Percentiles rank a stretch among this genome's conserved stretches.
phyloP scores from a whole-genome alignment of 2,113 vertebrate genomes.

The Pyrgilauda ruficollis region DNA sequence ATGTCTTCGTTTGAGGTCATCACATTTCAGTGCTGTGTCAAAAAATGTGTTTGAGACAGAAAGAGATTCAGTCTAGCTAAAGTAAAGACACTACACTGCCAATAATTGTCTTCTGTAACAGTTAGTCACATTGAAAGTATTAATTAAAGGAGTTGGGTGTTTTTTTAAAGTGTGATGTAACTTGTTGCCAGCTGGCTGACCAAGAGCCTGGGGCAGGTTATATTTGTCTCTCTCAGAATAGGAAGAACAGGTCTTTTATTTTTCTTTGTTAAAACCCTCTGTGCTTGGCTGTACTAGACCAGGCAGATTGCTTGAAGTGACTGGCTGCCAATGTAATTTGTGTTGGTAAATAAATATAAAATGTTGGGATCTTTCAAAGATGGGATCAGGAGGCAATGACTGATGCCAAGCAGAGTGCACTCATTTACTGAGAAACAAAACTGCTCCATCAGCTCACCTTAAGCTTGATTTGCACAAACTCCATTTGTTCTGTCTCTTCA shows the following conservation, averaged over 20 bases:
- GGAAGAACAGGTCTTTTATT: conserved; percentile 23
- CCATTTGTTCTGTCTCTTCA: neutral
- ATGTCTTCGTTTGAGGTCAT: conserved; percentile 13
- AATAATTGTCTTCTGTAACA: conserved; percentile 2
- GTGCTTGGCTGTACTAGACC: conserved; percentile 26
- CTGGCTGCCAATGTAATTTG: conserved; percentile 52
- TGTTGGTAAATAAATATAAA: conserved; percentile 63
- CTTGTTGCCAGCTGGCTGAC: conserved; percentile 14
- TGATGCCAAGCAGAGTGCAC: neutral
- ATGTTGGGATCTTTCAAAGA: conserved; percentile 42
- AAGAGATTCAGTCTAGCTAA: neutral
- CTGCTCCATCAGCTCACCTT: conserved; percentile 20
- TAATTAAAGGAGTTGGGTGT: neutral
- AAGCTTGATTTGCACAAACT: conserved; percentile 34
- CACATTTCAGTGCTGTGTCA: neutral
- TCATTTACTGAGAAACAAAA: conserved; percentile 42
- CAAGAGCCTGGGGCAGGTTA: neutral
- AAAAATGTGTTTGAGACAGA: neutral
- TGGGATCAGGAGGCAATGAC: neutral
- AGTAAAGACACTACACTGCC: neutral
- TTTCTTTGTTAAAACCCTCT: conserved; percentile 20
- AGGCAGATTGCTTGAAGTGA: conserved; percentile 47
- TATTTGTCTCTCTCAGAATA: neutral
- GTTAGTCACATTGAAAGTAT: neutral
- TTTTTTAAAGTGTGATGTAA: neutral